phyloP scores from a whole-genome alignment of 1,140 invertebrate species.

The Scaptomyza graminum region DNA sequence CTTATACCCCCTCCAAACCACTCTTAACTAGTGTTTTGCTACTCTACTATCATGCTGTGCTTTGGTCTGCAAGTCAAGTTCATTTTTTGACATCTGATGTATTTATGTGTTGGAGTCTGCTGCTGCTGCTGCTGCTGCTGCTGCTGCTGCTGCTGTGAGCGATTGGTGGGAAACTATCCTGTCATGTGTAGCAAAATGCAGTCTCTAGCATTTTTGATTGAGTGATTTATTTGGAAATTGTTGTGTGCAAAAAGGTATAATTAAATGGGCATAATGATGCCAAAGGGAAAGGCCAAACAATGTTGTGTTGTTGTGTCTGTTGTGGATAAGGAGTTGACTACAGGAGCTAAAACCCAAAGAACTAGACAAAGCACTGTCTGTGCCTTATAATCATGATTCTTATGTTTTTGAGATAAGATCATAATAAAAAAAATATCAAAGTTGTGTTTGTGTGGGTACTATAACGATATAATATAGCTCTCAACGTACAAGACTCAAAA shows the following conservation, averaged over 20 bases:
- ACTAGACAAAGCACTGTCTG: constrained; percentile 9
- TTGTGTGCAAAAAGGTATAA: constrained; percentile 76
- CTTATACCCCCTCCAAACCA: neutral
- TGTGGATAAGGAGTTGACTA: constrained; percentile 14
- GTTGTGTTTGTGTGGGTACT: no score
- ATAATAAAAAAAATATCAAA: neutral
- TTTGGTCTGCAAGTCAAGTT: constrained; percentile 67
- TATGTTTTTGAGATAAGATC: constrained; percentile 17
- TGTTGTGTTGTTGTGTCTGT: constrained; percentile 3
- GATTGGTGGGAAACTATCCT: constrained; percentile 79
- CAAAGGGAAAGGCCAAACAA: constrained; percentile 69
- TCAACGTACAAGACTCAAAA: no score
- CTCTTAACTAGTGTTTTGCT: constrained; percentile 8
- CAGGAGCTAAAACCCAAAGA: constrained; percentile 3
- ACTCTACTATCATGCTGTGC: constrained; percentile 42
- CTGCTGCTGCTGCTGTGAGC: constrained; percentile 58
- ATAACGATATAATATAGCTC: no score
- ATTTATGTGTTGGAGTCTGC: constrained; percentile 68
- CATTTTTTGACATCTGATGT: constrained; percentile 80
- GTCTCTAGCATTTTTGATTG: constrained; percentile 72
- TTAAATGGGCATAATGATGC: constrained; percentile 80
- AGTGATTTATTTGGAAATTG: constrained; percentile 81
- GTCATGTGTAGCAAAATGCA: constrained; percentile 62
- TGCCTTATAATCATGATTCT: neutral
- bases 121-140: constrained; percentile 18